phyloP scores from a whole-genome alignment of 2,797 vertebrate species.

The Manis pentadactyla region DNA sequence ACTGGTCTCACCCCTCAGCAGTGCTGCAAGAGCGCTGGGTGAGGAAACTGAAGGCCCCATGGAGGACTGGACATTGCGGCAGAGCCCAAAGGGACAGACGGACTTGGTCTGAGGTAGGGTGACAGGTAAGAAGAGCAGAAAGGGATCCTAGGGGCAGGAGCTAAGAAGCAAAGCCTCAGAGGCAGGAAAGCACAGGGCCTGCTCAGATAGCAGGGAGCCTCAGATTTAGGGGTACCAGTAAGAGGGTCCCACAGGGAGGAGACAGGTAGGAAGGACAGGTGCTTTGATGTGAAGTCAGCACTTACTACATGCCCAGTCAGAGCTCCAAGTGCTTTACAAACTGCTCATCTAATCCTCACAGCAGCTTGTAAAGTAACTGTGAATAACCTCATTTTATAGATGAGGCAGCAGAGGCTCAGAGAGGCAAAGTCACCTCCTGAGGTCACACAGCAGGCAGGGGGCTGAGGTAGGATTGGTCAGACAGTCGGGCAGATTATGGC shows the following conservation, averaged over 20 bases:
- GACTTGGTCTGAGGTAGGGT: too few relatives aligned
- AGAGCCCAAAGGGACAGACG: not conserved
- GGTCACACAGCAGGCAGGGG: not conserved
- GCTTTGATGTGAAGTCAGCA: not conserved
- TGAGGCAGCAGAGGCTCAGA: not conserved
- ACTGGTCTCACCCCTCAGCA: not conserved
- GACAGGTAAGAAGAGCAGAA: not conserved
- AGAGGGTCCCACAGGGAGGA: not conserved
- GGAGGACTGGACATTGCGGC: not conserved
- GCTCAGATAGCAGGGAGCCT: not conserved
- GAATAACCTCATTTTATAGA: not conserved
- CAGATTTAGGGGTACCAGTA: not conserved
- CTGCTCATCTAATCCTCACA: not conserved
- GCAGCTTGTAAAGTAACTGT: not conserved
- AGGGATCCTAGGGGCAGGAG: not conserved
- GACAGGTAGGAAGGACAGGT: not conserved
- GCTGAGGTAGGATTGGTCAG: not conserved
- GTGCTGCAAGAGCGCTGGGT: not conserved
- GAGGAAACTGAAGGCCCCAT: not conserved
- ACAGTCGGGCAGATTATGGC: not conserved
- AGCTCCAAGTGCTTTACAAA: not conserved
- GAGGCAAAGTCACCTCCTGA: not conserved
- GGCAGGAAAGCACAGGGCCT: not conserved
- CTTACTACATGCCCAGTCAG: not conserved
- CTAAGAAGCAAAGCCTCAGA: not conserved